Percentiles rank a stretch among this genome's conserved stretches.
These are phyloP conservation scores for Harlomillsia oculata DNA, from an alignment of 1,140 invertebrate genomes.

Conservation along the genomic window DNA sequence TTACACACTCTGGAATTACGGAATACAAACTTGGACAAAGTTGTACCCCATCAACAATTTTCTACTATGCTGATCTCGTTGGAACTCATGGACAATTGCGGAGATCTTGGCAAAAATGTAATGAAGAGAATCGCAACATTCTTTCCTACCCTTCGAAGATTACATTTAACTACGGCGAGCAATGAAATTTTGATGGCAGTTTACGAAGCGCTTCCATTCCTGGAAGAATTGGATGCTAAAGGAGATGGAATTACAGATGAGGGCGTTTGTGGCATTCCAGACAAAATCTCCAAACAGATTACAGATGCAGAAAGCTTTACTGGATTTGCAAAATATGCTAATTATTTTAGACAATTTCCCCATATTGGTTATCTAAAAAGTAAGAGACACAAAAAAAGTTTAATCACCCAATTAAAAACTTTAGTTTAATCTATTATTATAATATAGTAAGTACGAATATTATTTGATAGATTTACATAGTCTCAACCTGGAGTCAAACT, in stretches of 20 bases:
- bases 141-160: not conserved
- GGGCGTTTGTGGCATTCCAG: constrained; percentile 6
- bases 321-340: constrained; percentile 12
- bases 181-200: constrained; percentile 5
- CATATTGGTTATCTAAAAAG: constrained; percentile 7
- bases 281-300: constrained; percentile 10
- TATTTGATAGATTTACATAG: not conserved
- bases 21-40: not conserved
- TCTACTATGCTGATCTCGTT: not conserved
- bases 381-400: not conserved
- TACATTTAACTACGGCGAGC: constrained; percentile 1
- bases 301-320: constrained; percentile 11
- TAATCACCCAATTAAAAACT: not conserved
- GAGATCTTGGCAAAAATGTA: not conserved
- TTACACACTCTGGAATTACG: constrained; percentile 4
- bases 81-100: not conserved
- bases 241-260: constrained; percentile 1
- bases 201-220: not conserved
- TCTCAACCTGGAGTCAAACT: constrained; percentile 3
- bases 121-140: not conserved
- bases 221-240: constrained; percentile 7
- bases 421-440: not conserved
- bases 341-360: constrained; percentile 2
- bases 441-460: not conserved
- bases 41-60: constrained; percentile 8